phyloP scores from a whole-genome alignment of 2,888 invertebrate genomes.

The Parnassius glacialis region DNA sequence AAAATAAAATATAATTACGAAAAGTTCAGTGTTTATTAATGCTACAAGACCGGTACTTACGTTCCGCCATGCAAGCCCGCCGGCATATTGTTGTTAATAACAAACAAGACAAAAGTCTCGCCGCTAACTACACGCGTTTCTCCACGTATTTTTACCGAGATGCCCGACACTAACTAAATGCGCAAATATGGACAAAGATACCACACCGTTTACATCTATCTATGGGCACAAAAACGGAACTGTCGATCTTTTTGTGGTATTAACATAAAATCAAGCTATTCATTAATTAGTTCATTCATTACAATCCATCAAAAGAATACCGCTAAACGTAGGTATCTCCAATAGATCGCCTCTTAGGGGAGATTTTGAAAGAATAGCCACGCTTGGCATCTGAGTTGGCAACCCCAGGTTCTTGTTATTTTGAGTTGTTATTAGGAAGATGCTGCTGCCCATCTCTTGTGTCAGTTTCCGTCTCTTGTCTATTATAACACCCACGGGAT shows the following conservation, averaged over 20 bases:
- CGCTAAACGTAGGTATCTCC: no score
- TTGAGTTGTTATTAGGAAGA: no score
- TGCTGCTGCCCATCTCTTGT: no score
- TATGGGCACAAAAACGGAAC: not conserved
- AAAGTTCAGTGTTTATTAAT: not conserved
- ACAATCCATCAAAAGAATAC: no score
- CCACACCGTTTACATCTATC: not conserved
- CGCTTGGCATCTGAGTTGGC: no score
- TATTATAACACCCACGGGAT: no score
- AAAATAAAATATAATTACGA: not conserved
- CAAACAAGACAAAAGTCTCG: slow-evolving; percentile 71
- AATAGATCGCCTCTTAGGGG: no score
- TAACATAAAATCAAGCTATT: not conserved
- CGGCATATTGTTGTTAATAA: slow-evolving; percentile 70
- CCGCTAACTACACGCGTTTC: slow-evolving; percentile 64
- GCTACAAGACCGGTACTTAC: slow-evolving; percentile 39
- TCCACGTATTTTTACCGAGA: slow-evolving; percentile 30
- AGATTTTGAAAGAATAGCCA: no score
- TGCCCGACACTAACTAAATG: slow-evolving; percentile 5
- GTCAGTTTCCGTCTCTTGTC: no score
- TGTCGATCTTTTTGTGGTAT: not conserved
- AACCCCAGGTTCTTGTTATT: no score
- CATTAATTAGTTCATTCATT: no score
- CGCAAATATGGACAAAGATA: slow-evolving; percentile 14
- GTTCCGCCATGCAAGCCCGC: slow-evolving; percentile 36